phyloP scores from a whole-genome alignment of 2,797 vertebrate genomes.

The Neomorphus geoffroyi region DNA sequence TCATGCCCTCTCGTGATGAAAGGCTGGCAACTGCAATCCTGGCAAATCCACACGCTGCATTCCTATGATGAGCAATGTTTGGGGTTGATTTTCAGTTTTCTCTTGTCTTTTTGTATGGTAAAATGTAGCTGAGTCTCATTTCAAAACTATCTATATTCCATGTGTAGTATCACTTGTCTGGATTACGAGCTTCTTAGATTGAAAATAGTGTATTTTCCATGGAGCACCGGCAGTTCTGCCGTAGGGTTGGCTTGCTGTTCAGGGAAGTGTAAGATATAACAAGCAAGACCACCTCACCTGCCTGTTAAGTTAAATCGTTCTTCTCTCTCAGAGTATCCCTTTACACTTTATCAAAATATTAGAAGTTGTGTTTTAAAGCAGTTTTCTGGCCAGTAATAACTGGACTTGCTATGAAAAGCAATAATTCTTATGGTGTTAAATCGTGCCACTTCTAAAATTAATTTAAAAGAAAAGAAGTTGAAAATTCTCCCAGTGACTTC shows the following conservation, averaged over 20 bases:
- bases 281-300: not conserved
- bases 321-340: not conserved
- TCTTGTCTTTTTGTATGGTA: not conserved
- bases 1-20: slow-evolving; percentile 73
- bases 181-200: not conserved
- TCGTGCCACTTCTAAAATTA: not conserved
- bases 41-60: not conserved
- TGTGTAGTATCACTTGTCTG: not conserved
- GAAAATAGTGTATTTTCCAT: not conserved
- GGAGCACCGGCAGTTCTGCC: not conserved
- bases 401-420: not conserved
- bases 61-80: accelerated
- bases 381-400: not conserved
- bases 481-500: not conserved
- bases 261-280: not conserved
- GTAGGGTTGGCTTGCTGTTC: not conserved
- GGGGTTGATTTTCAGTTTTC: not conserved
- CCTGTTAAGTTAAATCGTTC: not conserved
- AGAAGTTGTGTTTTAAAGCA: not conserved
- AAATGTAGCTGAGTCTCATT: not conserved
- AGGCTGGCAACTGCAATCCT: not conserved
- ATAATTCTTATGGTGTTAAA: not conserved
- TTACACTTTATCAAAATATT: not conserved
- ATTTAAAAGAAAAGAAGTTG: not conserved
- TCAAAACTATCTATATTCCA: not conserved